Percentiles rank a stretch among this genome's conserved stretches.
Evolutionary conservation across 1,140 invertebrate genomes (phyloP).

Genomic region (Drosophila ironensis): DNA sequence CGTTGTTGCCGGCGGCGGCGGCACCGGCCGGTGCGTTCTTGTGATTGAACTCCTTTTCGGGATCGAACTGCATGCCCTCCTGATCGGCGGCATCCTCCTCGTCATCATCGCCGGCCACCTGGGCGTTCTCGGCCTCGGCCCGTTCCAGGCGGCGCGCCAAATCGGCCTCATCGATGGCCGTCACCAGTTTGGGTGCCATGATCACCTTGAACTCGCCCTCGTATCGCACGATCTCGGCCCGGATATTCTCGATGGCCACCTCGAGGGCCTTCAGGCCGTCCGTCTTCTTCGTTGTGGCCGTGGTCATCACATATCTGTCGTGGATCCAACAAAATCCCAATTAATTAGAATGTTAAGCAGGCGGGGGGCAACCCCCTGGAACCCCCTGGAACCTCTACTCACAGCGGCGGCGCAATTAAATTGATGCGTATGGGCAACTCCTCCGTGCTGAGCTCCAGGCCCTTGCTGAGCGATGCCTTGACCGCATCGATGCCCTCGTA

Average conservation of each 20-base stretch:
- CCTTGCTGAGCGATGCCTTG: constrained; percentile 95
- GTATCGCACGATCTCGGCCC: constrained; percentile 90
- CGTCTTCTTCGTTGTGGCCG: constrained; percentile 96
- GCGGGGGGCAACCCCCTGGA: too few species aligned
- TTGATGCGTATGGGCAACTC: constrained; percentile 99
- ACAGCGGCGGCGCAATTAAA: constrained; percentile 98
- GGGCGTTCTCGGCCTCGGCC: constrained; percentile 95
- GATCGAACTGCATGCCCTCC: constrained; percentile 83
- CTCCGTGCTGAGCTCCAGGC: constrained; percentile 95
- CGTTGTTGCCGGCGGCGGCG: constrained; percentile 58
- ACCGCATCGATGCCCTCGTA: constrained; percentile 99
- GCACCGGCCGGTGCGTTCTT: constrained; percentile 40
- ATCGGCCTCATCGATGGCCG: constrained; percentile 98
- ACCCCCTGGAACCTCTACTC: too few species aligned
- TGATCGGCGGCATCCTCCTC: constrained; percentile 88
- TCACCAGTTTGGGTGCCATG: constrained; percentile 99
- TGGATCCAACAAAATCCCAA: background rate
- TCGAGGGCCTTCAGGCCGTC: constrained; percentile 95
- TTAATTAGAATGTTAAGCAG: background rate
- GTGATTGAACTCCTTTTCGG: constrained; percentile 78
- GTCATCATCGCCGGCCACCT: constrained; percentile 95
- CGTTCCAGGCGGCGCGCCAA: constrained; percentile 95
- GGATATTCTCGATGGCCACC: constrained; percentile 94
- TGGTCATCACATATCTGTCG: constrained; percentile 91
- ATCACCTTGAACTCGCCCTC: constrained; percentile 97